phyloP scores from a whole-genome alignment of 2,797 vertebrate species.

The Avahi laniger region DNA sequence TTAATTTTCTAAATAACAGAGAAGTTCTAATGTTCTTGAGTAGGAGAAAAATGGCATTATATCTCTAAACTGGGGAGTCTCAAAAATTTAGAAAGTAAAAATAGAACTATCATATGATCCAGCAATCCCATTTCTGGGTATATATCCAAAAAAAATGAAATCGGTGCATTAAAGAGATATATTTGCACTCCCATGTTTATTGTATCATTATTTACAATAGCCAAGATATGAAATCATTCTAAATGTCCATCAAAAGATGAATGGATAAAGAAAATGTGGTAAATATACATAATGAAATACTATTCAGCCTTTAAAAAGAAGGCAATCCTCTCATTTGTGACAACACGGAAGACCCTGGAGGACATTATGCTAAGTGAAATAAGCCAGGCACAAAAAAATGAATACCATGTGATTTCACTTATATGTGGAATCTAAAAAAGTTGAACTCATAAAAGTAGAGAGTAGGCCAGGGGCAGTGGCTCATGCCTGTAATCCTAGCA shows the following conservation, averaged over 20 bases:
- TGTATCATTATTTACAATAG: no score
- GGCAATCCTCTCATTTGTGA: not conserved
- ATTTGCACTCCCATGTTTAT: not conserved
- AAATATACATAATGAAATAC: not conserved
- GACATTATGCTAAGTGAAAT: not conserved
- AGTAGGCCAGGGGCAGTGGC: no score
- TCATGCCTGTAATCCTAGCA: no score
- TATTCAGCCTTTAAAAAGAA: not conserved
- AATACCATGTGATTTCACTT: not conserved
- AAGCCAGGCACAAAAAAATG: not conserved
- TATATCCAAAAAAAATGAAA: not conserved
- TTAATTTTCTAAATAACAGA: constrained; percentile 16
- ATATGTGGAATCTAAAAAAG: not conserved
- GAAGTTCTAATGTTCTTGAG: constrained; percentile 26
- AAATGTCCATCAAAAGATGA: not conserved
- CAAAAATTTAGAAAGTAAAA: not conserved
- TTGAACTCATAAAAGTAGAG: not conserved
- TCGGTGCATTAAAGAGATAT: not conserved
- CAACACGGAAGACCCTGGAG: not conserved
- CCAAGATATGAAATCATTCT: not conserved
- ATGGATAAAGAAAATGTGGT: not conserved
- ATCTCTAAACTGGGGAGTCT: not conserved
- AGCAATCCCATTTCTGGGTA: not conserved
- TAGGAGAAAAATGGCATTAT: not conserved
- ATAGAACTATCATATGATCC: not conserved